Conservation (phyloP, 92 coral and sea anemone species). For the Porites divaricata region DNA sequence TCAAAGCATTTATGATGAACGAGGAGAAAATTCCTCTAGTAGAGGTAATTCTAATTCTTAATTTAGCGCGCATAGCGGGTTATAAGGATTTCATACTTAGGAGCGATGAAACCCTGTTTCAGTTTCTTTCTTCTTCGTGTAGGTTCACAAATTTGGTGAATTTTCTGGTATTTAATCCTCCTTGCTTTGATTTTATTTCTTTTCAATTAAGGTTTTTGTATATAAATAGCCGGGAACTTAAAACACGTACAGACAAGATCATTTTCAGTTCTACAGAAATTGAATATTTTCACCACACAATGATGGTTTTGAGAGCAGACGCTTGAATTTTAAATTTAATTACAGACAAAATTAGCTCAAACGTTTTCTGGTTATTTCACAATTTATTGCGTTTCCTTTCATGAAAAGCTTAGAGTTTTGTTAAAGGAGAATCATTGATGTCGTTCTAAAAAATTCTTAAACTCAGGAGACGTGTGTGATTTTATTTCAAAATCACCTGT, state of each 20-base stretch:
- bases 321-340: constrained; percentile 25
- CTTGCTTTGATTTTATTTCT: neutral
- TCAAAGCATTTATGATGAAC: neutral
- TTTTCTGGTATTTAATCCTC: neutral
- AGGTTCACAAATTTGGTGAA: neutral
- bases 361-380: neutral
- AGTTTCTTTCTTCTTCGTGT: neutral
- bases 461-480: neutral
- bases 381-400: neutral
- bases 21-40: constrained; percentile 29
- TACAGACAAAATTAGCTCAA: neutral
- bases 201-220: too few species aligned
- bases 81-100: neutral
- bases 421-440: neutral
- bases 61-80: neutral
- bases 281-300: neutral
- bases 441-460: neutral
- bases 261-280: neutral
- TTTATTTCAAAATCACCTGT: neutral
- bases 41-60: neutral
- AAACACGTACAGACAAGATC: neutral
- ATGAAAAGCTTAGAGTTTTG: neutral
- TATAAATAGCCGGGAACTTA: neutral
- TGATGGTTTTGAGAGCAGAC: neutral
- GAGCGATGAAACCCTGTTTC: too few species aligned